Conservation (phyloP, 64 coral and sea anemone species). For the Porites lutea region DNA sequence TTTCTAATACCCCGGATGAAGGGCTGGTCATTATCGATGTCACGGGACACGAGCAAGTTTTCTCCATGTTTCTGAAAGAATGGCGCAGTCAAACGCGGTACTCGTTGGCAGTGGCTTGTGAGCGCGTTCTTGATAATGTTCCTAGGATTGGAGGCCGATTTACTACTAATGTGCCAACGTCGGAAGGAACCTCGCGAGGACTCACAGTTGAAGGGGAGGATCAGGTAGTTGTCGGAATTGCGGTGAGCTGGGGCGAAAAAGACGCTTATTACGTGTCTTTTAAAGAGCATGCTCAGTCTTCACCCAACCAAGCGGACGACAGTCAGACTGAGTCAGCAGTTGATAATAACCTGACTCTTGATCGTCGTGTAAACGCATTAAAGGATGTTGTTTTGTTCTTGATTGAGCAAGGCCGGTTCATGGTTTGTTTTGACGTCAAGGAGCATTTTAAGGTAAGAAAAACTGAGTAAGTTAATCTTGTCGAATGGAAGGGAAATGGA, state of each 20-base stretch:
- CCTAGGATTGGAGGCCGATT: slow-evolving; percentile 76
- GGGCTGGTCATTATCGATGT: slow-evolving; percentile 59
- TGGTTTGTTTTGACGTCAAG: slow-evolving; percentile 84
- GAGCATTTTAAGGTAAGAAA: slow-evolving; percentile 76
- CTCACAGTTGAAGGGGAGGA: slow-evolving; percentile 79
- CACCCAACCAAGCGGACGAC: not conserved
- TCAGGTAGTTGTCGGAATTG: slow-evolving; percentile 74
- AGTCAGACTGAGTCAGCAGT: slow-evolving; percentile 76
- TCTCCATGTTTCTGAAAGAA: slow-evolving; percentile 64
- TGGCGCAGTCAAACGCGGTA: slow-evolving; percentile 55
- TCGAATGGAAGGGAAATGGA: too few relatives aligned
- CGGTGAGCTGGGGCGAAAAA: slow-evolving; percentile 84
- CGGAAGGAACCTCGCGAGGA: not conserved
- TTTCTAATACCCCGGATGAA: slow-evolving; percentile 26
- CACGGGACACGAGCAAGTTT: slow-evolving; percentile 47
- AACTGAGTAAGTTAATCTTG: too few relatives aligned
- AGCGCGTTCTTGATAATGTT: slow-evolving; percentile 33
- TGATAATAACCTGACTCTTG: slow-evolving; percentile 56
- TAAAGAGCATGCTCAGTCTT: slow-evolving; percentile 43
- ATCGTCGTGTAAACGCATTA: slow-evolving; percentile 68
- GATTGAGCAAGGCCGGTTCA: slow-evolving; percentile 34
- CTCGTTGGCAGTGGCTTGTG: slow-evolving; percentile 65
- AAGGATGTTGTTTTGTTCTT: slow-evolving; percentile 70
- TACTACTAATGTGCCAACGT: slow-evolving; percentile 40
- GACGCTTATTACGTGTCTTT: slow-evolving; percentile 90